Evolutionary conservation across 2,113 vertebrate genomes (phyloP), one percentile per base, ranked within the genome.

Genomic region (Sinocyclocheilus maitianheensis): DNA sequence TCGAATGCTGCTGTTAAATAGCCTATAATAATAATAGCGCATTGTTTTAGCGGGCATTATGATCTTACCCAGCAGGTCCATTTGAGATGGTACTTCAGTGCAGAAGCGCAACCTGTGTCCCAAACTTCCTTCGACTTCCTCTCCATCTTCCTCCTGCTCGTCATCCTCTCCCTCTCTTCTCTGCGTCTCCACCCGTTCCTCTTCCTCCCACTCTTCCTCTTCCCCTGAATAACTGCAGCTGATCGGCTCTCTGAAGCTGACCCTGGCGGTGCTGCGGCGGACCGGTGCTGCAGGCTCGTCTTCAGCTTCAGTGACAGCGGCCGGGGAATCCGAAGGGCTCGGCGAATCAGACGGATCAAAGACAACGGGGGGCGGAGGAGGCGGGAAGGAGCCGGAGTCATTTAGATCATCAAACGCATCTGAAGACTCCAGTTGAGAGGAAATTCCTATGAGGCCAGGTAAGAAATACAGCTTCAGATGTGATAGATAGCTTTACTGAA

Each of bases 171-270:
- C 65, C 65, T 76, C 89, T 46, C 85, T 88, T 63, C 88, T 88
- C 4, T 86, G 60, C 77, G 83, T 88, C 2, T 91, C 88, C 10
- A 90, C 78, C 4, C 37, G 80, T 0, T 72, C 75, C 40, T 88
- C 85, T 5, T 87, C 87, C 46, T 89, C 92, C 10, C 92, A 93
- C 0, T 93, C 92, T 0, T 93, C 89, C 13, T 94, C 88, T 16
- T 89, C 93, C 0, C 94, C 89, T 1, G 93, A 93, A 81, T 94
- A 96, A 88, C 95, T 95, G 90, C 93, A 93, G 92, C 95, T 96
- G 90, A 96, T 95, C 9, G 95, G 95, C 62, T 96, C 95, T 76
- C 95, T 93, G 91, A 97, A 97, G 91, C 96, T 97, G 89, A 97
- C 96, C 30, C 96, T 91, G 0, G 92, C 89, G 0, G 89, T 91